Conservation (phyloP, 2,888 invertebrate species). For the Taphrorychus bicolor region DNA sequence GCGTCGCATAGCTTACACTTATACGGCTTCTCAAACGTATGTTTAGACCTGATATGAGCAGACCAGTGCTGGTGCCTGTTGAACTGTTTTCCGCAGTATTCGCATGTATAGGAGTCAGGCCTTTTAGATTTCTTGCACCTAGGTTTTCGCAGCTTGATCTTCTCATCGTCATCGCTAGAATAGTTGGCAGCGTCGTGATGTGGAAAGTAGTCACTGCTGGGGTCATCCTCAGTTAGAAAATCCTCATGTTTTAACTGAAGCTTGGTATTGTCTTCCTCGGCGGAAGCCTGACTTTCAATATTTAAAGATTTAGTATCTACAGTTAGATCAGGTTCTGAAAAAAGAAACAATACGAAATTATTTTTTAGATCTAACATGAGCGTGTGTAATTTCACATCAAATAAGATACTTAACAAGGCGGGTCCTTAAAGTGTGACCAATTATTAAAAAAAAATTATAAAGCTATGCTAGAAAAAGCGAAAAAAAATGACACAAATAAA, state of each 20-base stretch:
- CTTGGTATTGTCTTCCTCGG: neutral
- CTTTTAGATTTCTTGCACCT: conserved; percentile 36
- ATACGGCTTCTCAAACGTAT: conserved; percentile 51
- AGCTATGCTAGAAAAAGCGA: too few relatives aligned
- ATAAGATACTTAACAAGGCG: too few relatives aligned
- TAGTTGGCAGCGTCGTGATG: conserved; percentile 11
- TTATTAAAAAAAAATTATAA: too few relatives aligned
- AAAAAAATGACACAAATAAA: too few relatives aligned
- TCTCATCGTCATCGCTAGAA: conserved; percentile 39
- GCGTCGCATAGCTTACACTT: conserved; percentile 49
- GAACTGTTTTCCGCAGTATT: conserved; percentile 49
- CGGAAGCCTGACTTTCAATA: neutral
- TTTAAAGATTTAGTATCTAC: too few relatives aligned
- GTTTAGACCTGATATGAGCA: conserved; percentile 48
- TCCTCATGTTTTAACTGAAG: neutral
- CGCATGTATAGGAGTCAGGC: conserved; percentile 45
- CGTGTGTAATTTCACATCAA: too few relatives aligned
- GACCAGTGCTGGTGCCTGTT: conserved; percentile 48
- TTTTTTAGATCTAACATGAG: too few relatives aligned
- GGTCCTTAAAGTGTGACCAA: too few relatives aligned
- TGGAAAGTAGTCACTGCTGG: conserved; percentile 15
- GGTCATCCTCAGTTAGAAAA: neutral
- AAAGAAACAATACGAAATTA: too few relatives aligned
- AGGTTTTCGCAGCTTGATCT: conserved; percentile 15
- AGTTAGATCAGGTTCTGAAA: too few relatives aligned